These are phyloP conservation scores for Hemichromis elongatus DNA, from an alignment of 2,113 vertebrate species.

Conservation along the genomic window DNA sequence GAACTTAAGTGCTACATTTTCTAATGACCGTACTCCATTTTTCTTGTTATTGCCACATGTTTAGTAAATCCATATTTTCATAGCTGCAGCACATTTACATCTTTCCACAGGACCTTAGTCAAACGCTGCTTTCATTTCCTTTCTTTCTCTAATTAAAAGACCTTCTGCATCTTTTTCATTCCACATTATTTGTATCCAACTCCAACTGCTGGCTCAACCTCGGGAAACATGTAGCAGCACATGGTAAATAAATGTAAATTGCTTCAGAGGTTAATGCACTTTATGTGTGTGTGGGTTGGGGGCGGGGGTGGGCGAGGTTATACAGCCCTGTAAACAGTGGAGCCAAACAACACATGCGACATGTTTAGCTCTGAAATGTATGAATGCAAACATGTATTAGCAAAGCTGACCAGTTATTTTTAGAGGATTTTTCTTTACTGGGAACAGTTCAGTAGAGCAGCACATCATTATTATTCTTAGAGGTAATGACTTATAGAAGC, in stretches of 20 bases:
- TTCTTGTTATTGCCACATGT: neutral
- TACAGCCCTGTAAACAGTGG: slow-evolving; percentile 49
- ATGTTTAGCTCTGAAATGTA: slow-evolving; percentile 45
- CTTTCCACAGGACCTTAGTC: slow-evolving; percentile 2
- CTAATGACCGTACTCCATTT: neutral
- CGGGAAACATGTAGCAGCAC: neutral
- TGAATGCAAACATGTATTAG: slow-evolving; percentile 53
- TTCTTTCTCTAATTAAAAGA: neutral
- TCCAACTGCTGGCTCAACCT: neutral
- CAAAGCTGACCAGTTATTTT: slow-evolving; percentile 6
- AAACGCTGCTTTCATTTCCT: neutral
- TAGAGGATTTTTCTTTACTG: neutral
- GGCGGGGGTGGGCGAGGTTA: neutral
- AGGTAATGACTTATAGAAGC: neutral
- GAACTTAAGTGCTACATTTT: neutral
- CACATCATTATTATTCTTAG: neutral
- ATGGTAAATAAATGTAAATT: neutral
- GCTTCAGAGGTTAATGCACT: neutral
- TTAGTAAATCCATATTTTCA: neutral
- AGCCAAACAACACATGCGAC: slow-evolving; percentile 53
- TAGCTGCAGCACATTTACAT: slow-evolving; percentile 13
- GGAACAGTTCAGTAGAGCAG: neutral
- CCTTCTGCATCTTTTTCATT: neutral
- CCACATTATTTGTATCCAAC: neutral
- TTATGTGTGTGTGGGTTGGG: neutral